Percentiles rank a stretch among this genome's conserved stretches.
Conservation (phyloP, 2,888 invertebrate species). For the Oligia strigilis region DNA sequence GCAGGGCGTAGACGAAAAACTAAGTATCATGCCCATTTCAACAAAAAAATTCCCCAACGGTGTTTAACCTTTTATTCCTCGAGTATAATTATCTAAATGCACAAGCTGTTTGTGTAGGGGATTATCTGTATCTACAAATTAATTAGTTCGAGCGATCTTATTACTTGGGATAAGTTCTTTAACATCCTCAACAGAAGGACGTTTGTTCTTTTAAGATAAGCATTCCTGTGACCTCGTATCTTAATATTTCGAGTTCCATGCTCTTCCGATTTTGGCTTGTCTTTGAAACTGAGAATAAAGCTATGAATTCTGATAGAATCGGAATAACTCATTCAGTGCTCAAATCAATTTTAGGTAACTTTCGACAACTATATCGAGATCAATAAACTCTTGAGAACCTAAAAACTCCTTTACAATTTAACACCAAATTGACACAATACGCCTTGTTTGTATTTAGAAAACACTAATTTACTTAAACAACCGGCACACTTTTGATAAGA, state of each 20-base stretch:
- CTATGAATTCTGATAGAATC: neutral
- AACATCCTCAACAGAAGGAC: neutral
- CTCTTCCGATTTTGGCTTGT: neutral
- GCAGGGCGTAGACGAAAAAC: too few relatives aligned
- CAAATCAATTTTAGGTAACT: slow-evolving; percentile 5
- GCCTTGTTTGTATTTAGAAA: slow-evolving; percentile 46
- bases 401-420: slow-evolving; percentile 1
- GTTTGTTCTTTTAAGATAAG: slow-evolving; percentile 26
- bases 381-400: slow-evolving; percentile 7
- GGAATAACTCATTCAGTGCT: neutral
- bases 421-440: slow-evolving; percentile 13
- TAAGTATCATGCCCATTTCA: neutral
- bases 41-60: neutral
- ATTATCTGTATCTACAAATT: slow-evolving; percentile 18
- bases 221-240: neutral
- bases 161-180: slow-evolving; percentile 18
- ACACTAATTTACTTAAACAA: slow-evolving; percentile 44
- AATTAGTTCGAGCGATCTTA: slow-evolving; percentile 9
- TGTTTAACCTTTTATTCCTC: neutral
- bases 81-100: neutral
- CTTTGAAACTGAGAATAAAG: neutral
- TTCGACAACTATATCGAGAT: neutral
- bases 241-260: neutral
- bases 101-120: neutral
- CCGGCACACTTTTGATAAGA: slow-evolving; percentile 61